A percentile compares a stretch with the other conserved stretches of the same genome.
These are phyloP conservation scores for Hypolimnas misippus DNA, from an alignment of 2,888 invertebrate species.

Conservation along the genomic window DNA sequence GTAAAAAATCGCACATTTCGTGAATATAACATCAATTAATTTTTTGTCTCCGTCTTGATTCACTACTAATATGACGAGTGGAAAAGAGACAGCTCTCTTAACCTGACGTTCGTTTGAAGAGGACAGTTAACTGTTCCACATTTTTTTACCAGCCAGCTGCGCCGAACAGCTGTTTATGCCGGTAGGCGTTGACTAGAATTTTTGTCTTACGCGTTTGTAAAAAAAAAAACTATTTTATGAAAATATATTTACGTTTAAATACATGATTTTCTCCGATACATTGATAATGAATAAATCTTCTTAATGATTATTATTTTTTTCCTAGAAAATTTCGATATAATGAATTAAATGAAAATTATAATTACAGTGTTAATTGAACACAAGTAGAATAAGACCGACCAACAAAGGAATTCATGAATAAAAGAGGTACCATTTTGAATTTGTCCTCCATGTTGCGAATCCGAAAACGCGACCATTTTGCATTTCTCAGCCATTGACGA, in stretches of 20 bases:
- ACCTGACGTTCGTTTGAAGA: slow-evolving; percentile 60
- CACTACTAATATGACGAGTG: slow-evolving; percentile 49
- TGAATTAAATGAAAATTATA: neutral
- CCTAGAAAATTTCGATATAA: neutral
- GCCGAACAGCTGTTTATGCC: slow-evolving; percentile 79
- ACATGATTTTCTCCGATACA: neutral
- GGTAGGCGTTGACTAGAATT: slow-evolving; percentile 54
- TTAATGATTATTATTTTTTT: neutral
- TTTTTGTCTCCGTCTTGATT: slow-evolving; percentile 51
- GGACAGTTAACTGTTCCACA: slow-evolving; percentile 74
- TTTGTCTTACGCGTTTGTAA: slow-evolving; percentile 32
- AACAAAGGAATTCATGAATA: slow-evolving; percentile 15
- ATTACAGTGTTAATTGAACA: neutral
- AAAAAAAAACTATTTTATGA: neutral
- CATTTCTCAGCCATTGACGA: slow-evolving; percentile 46
- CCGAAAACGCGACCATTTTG: slow-evolving; percentile 74
- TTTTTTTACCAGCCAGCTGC: slow-evolving; percentile 81
- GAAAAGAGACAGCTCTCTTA: slow-evolving; percentile 60
- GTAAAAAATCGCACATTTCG: neutral
- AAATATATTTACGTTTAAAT: neutral
- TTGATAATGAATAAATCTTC: neutral
- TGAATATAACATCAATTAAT: slow-evolving; percentile 32
- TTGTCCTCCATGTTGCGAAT: slow-evolving; percentile 83
- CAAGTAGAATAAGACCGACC: neutral
- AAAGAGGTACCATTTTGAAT: slow-evolving; percentile 81